Evolutionary conservation across 2,888 invertebrate species (phyloP).

Genomic region (Diadromus collaris): DNA sequence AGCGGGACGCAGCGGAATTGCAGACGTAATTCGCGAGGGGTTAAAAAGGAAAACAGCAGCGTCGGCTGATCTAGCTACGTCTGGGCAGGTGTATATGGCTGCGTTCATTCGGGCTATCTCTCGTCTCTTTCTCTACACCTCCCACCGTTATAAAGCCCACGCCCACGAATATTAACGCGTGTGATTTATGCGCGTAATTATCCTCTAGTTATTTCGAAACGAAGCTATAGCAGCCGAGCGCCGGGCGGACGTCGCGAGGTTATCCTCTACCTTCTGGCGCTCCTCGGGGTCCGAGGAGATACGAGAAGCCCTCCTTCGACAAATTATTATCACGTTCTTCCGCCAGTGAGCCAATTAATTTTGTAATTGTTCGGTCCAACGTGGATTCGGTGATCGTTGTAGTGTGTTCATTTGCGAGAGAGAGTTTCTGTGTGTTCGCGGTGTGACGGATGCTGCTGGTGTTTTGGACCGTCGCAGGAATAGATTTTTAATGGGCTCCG

Average conservation of each 20-base stretch:
- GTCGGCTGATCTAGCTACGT: constrained; percentile 31
- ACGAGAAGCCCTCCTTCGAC: constrained; percentile 32
- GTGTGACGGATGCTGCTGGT: constrained; percentile 8
- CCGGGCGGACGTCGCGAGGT: constrained; percentile 47
- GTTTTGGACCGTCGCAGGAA: constrained; percentile 48
- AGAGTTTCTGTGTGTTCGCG: neutral
- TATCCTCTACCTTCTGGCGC: constrained; percentile 31
- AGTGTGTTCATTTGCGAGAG: neutral
- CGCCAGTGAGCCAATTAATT: constrained; percentile 51
- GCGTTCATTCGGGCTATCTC: constrained; percentile 62
- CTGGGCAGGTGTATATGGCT: constrained; percentile 65
- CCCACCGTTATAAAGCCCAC: constrained; percentile 69
- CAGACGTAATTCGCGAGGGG: constrained; percentile 28
- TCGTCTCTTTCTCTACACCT: constrained; percentile 66
- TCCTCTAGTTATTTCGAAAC: constrained; percentile 77
- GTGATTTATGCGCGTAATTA: constrained; percentile 80
- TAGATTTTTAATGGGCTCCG: constrained; percentile 66
- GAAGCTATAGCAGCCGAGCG: constrained; percentile 34
- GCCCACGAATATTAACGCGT: constrained; percentile 79
- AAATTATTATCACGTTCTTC: constrained; percentile 63
- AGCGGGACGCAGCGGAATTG: constrained; percentile 19
- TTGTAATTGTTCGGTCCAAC: constrained; percentile 39
- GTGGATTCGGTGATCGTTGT: neutral
- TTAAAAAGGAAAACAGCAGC: constrained; percentile 11
- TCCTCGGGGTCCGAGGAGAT: constrained; percentile 9